phyloP scores from a whole-genome alignment of 2,888 invertebrate species.

The Microplitis deprimator region DNA sequence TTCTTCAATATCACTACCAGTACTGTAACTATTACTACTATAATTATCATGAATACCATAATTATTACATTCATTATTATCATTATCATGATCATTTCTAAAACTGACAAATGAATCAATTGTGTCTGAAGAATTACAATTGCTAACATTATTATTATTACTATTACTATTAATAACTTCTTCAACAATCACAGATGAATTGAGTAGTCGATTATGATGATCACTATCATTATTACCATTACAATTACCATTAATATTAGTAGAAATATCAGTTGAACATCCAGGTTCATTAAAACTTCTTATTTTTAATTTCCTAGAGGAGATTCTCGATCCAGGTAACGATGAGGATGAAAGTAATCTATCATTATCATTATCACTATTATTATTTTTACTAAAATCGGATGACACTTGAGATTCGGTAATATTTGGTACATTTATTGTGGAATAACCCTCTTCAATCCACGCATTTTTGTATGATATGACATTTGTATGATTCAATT shows the following conservation, averaged over 20 bases:
- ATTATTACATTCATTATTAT: too few species aligned
- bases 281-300: neutral
- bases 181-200: too few species aligned
- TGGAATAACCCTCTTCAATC: conserved; percentile 76
- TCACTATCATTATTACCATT: too few species aligned
- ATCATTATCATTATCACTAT: neutral
- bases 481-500: conserved; percentile 84
- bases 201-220: too few species aligned
- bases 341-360: neutral
- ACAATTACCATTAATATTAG: neutral
- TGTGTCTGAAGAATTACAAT: neutral
- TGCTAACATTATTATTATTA: neutral
- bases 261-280: neutral
- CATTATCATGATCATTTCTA: too few species aligned
- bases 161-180: too few species aligned
- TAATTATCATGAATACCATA: neutral
- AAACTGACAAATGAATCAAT: too few species aligned
- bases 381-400: neutral
- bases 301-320: neutral
- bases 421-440: conserved; percentile 44
- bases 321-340: neutral
- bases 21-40: neutral
- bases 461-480: conserved; percentile 89
- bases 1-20: conserved; percentile 13
- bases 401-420: conserved; percentile 21